These are phyloP conservation scores for Carassius auratus DNA, from an alignment of 2,113 vertebrate species.

Conservation along the genomic window DNA sequence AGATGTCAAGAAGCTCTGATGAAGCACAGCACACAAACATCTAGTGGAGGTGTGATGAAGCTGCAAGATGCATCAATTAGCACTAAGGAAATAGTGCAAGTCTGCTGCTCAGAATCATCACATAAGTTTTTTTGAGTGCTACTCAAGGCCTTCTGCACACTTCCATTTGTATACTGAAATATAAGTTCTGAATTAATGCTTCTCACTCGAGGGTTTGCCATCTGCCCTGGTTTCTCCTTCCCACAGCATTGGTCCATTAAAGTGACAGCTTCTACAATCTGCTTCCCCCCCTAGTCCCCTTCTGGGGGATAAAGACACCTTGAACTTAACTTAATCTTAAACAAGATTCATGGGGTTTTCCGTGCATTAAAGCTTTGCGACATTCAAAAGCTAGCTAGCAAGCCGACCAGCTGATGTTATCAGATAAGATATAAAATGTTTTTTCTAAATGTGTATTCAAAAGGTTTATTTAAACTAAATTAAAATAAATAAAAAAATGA, in stretches of 20 bases:
- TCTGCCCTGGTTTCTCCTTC: not conserved
- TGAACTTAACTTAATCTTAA: not conserved
- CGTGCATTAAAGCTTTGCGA: too few species aligned
- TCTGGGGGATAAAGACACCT: not conserved
- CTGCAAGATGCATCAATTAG: constrained; percentile 12
- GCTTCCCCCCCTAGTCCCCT: not conserved
- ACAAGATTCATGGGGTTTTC: too few species aligned
- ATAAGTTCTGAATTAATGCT: constrained; percentile 1
- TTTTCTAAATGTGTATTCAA: too few species aligned
- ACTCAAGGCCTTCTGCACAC: not conserved
- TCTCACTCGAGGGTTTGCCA: constrained; percentile 24
- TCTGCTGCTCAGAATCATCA: not conserved
- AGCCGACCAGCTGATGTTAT: too few species aligned
- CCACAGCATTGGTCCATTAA: not conserved
- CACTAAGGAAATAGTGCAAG: not conserved
- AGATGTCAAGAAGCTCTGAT: not conserved
- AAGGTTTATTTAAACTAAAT: too few species aligned
- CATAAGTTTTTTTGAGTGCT: constrained; percentile 14
- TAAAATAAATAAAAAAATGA: too few species aligned
- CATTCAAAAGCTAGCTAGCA: too few species aligned
- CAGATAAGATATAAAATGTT: too few species aligned
- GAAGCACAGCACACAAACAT: not conserved
- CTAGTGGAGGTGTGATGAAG: not conserved
- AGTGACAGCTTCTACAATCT: constrained; percentile 9
- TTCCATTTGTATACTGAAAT: not conserved